These are phyloP conservation scores for Sceloporus undulatus DNA, from an alignment of 2,113 vertebrate genomes.

Conservation along the genomic window DNA sequence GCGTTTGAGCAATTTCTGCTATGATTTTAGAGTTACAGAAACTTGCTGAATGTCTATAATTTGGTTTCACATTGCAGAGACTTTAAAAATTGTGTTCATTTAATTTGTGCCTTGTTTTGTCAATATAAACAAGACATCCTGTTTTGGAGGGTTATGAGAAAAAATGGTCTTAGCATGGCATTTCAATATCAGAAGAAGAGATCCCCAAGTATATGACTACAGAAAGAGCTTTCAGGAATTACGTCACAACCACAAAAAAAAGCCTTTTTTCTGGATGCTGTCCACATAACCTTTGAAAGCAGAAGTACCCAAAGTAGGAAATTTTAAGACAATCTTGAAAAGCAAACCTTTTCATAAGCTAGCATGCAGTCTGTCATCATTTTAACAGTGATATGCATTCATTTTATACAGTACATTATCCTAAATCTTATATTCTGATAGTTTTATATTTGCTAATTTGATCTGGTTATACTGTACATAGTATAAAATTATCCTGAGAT, in stretches of 20 bases:
- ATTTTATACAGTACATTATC: neutral
- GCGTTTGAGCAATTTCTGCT: neutral
- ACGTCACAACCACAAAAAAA: neutral
- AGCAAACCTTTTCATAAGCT: neutral
- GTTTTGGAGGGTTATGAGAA: neutral
- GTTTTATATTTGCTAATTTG: neutral
- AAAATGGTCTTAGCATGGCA: neutral
- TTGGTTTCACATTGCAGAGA: neutral
- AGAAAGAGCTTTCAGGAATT: neutral
- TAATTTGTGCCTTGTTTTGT: neutral
- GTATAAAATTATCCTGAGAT: neutral
- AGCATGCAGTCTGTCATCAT: neutral
- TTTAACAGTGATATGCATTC: neutral
- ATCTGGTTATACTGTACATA: neutral
- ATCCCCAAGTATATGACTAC: neutral
- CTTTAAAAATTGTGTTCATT: neutral
- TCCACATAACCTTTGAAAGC: neutral
- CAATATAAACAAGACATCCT: neutral
- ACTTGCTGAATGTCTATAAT: neutral
- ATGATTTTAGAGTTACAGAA: neutral
- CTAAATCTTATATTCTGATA: no score
- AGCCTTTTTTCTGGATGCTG: neutral
- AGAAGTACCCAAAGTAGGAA: neutral
- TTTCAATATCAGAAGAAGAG: neutral
- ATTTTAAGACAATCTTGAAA: neutral